Conservation (phyloP, 2,888 invertebrate genomes). For the Philhelius pedissequus region DNA sequence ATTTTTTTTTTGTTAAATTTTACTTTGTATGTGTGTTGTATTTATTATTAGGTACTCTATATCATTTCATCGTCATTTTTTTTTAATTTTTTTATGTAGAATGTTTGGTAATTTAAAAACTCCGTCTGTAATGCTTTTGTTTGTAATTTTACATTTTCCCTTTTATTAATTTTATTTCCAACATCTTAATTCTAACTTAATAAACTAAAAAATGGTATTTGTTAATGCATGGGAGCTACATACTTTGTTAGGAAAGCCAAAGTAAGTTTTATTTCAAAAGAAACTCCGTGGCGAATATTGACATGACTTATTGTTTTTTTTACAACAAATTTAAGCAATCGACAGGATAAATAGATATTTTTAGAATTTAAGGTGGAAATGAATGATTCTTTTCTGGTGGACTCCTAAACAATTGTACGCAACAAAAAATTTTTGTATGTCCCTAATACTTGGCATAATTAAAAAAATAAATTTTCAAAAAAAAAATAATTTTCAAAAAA, state of each 20-base stretch:
- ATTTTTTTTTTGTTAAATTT: background rate
- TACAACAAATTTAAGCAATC: too few relatives aligned
- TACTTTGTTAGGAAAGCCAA: background rate
- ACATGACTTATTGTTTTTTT: too few relatives aligned
- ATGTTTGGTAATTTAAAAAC: background rate
- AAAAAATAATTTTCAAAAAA: too few relatives aligned
- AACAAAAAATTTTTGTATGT: too few relatives aligned
- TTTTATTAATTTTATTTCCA: background rate
- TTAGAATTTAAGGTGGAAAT: too few relatives aligned
- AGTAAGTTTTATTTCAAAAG: background rate
- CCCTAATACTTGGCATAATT: too few relatives aligned
- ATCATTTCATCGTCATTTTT: slow-evolving; percentile 17
- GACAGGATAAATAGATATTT: too few relatives aligned
- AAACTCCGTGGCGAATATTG: background rate
- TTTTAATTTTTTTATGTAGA: background rate
- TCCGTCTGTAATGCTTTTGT: slow-evolving; percentile 7
- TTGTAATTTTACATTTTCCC: background rate
- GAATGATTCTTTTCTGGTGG: too few relatives aligned
- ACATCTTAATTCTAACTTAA: background rate
- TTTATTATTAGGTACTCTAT: background rate
- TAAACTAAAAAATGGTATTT: background rate
- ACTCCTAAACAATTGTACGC: too few relatives aligned
- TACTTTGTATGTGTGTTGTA: background rate
- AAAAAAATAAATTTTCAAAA: too few relatives aligned
- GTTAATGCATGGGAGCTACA: background rate